Percentiles rank a stretch among this genome's conserved stretches.
phyloP scores from a whole-genome alignment of 1,140 invertebrate species.

The Brachionus asplanchnoidis region DNA sequence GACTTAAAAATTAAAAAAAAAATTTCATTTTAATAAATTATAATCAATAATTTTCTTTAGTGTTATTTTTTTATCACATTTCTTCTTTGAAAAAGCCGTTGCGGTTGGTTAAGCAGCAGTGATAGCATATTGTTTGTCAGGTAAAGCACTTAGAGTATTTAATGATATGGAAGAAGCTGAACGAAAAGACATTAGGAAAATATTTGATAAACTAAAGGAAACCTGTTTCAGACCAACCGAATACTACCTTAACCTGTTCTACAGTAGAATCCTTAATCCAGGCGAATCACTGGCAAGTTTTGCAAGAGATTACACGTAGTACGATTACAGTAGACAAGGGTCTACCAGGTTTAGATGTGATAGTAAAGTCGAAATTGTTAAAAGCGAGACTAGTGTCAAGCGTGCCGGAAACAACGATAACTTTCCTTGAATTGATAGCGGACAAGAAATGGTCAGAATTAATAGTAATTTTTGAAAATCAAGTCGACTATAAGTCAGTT shows the following conservation, averaged over 20 bases:
- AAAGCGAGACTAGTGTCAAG: background rate
- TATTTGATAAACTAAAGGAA: background rate
- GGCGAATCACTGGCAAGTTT: background rate
- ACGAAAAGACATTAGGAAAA: background rate
- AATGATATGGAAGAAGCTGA: background rate
- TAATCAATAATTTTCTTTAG: background rate
- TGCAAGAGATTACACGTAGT: conserved; percentile 11
- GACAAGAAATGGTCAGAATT: too few species aligned
- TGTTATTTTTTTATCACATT: too few species aligned
- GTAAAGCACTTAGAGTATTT: background rate
- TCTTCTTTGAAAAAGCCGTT: too few species aligned
- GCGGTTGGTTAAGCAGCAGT: background rate
- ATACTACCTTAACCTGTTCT: background rate
- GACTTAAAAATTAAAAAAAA: background rate
- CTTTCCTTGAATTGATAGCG: too few species aligned
- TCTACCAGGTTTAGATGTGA: background rate
- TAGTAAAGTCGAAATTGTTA: background rate
- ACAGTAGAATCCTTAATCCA: background rate
- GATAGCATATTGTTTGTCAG: background rate
- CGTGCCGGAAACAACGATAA: background rate
- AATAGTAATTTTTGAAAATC: too few species aligned
- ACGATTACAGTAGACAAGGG: background rate
- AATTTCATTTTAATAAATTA: background rate
- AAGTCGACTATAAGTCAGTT: too few species aligned
- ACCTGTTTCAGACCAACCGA: conserved; percentile 11